These are phyloP conservation scores for Nemoura dubitans DNA, from an alignment of 2,888 invertebrate genomes.

Conservation along the genomic window DNA sequence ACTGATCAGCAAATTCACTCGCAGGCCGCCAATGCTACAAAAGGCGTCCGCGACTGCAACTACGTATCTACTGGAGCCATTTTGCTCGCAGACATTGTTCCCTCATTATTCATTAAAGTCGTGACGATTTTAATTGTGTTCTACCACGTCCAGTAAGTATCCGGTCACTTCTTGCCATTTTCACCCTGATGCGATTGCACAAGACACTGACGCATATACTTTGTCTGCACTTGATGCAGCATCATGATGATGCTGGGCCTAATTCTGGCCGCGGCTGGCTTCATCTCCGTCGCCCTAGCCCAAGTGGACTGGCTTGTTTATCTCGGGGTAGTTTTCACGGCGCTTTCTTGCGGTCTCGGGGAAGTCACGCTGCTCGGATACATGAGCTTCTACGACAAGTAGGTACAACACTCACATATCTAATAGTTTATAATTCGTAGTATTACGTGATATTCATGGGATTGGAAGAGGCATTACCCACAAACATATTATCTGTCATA, in stretches of 20 bases:
- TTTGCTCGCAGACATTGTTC: constrained; percentile 65
- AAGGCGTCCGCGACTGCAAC: constrained; percentile 57
- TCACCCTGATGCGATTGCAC: too few species aligned
- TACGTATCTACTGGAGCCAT: constrained; percentile 62
- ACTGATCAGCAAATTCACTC: not conserved
- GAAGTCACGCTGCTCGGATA: constrained; percentile 81
- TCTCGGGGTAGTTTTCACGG: constrained; percentile 76
- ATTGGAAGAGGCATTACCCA: too few species aligned
- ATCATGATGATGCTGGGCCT: constrained; percentile 68
- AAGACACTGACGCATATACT: too few species aligned
- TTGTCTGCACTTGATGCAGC: constrained; percentile 58
- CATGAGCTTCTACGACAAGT: constrained; percentile 67
- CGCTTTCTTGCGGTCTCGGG: constrained; percentile 79
- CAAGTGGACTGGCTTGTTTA: constrained; percentile 69
- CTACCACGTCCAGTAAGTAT: constrained; percentile 71
- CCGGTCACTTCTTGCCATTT: constrained; percentile 39
- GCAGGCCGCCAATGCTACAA: constrained; percentile 29
- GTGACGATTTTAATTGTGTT: constrained; percentile 65
- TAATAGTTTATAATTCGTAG: too few species aligned
- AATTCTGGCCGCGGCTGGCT: constrained; percentile 68
- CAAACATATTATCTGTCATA: too few species aligned
- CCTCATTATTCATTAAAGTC: constrained; percentile 63
- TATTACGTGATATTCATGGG: too few species aligned
- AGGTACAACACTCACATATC: constrained; percentile 52
- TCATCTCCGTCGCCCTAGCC: constrained; percentile 74